These are phyloP conservation scores for Perccottus glenii DNA, from an alignment of 2,113 vertebrate species.

Conservation along the genomic window DNA sequence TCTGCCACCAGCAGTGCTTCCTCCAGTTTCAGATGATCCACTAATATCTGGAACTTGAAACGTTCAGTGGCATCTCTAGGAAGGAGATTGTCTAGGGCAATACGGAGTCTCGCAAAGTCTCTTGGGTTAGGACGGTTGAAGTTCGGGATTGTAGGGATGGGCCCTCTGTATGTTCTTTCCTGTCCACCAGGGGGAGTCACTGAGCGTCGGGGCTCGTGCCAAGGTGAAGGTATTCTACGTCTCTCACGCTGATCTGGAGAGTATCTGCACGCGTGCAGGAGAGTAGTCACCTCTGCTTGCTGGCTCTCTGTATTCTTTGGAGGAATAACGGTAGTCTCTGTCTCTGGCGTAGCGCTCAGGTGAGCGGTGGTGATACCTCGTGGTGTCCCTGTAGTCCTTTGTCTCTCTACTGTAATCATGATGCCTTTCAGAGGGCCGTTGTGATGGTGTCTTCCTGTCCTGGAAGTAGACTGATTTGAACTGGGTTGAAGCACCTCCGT, in stretches of 20 bases:
- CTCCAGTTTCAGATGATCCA: not conserved
- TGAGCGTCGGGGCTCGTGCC: not conserved
- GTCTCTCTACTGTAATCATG: too few relatives aligned
- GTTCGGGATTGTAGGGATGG: not conserved
- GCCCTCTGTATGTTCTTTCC: not conserved
- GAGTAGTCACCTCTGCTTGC: not conserved
- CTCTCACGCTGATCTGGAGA: too few relatives aligned
- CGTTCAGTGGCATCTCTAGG: not conserved
- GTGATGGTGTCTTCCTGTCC: too few relatives aligned
- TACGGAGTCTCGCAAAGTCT: not conserved
- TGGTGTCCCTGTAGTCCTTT: not conserved
- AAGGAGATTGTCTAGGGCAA: not conserved
- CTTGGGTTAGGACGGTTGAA: not conserved
- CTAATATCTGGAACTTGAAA: constrained; percentile 1
- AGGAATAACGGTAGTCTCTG: too few relatives aligned
- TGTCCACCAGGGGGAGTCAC: not conserved
- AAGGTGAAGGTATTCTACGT: not conserved
- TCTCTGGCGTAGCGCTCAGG: not conserved
- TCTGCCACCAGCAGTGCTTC: not conserved
- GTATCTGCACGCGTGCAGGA: too few relatives aligned
- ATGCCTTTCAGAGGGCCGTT: too few relatives aligned
- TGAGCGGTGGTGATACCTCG: not conserved
- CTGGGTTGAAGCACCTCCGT: too few relatives aligned
- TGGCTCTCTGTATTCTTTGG: not conserved
- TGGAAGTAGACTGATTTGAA: too few relatives aligned